A percentile compares a stretch with the other conserved stretches of the same genome.
phyloP scores from a whole-genome alignment of 2,888 invertebrate genomes.

The Harpagoxenus sublaevis region DNA sequence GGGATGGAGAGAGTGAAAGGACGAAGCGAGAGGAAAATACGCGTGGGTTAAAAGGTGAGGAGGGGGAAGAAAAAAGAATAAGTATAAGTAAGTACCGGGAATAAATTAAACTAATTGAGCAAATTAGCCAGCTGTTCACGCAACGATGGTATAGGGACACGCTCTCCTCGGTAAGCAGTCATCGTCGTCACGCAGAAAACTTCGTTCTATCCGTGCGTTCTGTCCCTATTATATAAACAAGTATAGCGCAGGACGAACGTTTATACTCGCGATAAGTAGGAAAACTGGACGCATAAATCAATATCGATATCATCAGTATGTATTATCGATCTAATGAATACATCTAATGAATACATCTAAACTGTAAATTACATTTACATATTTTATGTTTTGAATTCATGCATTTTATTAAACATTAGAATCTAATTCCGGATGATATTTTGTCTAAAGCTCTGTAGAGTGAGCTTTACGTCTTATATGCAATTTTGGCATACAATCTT shows the following conservation, averaged over 20 bases:
- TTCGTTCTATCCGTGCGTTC: not conserved
- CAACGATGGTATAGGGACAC: conserved; percentile 71
- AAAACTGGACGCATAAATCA: not conserved
- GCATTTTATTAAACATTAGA: not conserved
- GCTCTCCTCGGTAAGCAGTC: conserved; percentile 38
- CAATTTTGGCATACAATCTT: not conserved
- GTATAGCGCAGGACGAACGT: not conserved
- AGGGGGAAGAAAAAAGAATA: conserved; percentile 20
- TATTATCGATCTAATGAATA: not conserved
- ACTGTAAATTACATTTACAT: not conserved
- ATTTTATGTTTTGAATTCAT: not conserved
- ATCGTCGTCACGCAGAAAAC: conserved; percentile 44
- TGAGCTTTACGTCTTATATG: not conserved
- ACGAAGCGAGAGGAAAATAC: conserved; percentile 24
- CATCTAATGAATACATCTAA: not conserved
- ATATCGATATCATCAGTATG: not conserved
- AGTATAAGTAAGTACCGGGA: conserved; percentile 78
- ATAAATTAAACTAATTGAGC: conserved; percentile 84
- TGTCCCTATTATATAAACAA: not conserved
- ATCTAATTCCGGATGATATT: not conserved
- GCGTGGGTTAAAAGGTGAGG: conserved; percentile 14
- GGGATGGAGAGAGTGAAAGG: conserved; percentile 26
- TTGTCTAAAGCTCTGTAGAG: not conserved
- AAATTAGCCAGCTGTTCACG: conserved; percentile 83
- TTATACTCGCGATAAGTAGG: not conserved